Conservation (phyloP, 64 coral and sea anemone genomes). For the Platygyra sinensis region DNA sequence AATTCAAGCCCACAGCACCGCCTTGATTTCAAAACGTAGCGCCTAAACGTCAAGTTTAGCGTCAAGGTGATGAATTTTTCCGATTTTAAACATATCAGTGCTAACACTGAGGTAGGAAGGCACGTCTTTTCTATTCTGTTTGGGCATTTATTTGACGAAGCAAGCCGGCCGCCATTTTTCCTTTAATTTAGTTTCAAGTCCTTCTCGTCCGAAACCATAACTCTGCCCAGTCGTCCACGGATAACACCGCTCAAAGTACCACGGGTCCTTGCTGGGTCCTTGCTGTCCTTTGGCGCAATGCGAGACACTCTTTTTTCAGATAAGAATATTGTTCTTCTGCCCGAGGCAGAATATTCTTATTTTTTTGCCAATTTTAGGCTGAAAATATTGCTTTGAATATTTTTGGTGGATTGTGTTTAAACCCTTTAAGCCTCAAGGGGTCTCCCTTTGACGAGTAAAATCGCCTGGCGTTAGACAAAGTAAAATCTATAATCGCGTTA, state of each 20-base stretch:
- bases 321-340: too few species aligned
- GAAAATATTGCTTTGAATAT: too few species aligned
- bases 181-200: not conserved
- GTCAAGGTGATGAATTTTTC: not conserved
- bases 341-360: too few species aligned
- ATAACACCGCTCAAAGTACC: not conserved
- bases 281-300: too few species aligned
- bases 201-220: not conserved
- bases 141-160: not conserved
- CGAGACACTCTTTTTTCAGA: too few species aligned
- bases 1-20: not conserved
- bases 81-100: not conserved
- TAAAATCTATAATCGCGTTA: too few species aligned
- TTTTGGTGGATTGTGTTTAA: too few species aligned
- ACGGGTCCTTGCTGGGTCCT: too few species aligned
- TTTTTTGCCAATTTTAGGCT: too few species aligned
- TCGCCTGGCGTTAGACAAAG: too few species aligned
- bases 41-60: not conserved
- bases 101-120: not conserved
- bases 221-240: not conserved
- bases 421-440: too few species aligned
- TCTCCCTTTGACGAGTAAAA: too few species aligned
- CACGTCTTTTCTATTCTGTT: not conserved
- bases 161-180: slow-evolving; percentile 16
- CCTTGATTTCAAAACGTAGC: not conserved